Base-by-base conservation (phyloP, 2,113 vertebrate species). In the Cavia porcellus region DNA sequence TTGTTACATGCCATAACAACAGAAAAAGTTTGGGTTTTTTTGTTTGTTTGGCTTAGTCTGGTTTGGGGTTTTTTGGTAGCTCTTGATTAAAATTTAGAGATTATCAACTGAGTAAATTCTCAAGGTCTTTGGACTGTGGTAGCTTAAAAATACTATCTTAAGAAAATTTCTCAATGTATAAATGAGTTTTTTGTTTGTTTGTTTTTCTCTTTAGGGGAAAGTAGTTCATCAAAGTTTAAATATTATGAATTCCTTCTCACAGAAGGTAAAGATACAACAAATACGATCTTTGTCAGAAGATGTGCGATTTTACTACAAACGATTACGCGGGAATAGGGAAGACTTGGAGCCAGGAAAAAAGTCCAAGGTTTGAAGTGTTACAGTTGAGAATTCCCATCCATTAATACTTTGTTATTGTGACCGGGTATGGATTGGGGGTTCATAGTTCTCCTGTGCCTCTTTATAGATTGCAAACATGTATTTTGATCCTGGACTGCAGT, bases 381-480 rank as follows among this genome's bases (percentile, higher is more conserved):
- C 77, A 28, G 81, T 79, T 97, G 87, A 68, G 62, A 74, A 64
- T 30, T 82, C 86, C 77, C 74, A 1, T 47, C 2, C 1, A 0
- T 95, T 72, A 8, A n/a, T 80, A 70, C n/a, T 38, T 88, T 95
- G 93, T 87, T 96, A 1, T 57, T n/a, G 0, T 96, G 11, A 11
- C 80, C 14, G 59, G 42, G 88, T 86, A 11, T 85, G 12, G 14
- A 38, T 19, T 57, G n/a, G 45, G 52, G 66, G 59, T 94, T 98
- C 89, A 80, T 59, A 24, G 42, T 14, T 89, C 70, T 97, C 91
- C 95, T 96, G 20, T 9, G 17, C 97, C 50, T 98, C 75, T 98
- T 98, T 98, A 25, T 98, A 99, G 99, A 99, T 99, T 95, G 99
- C 99, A 98, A 99, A 99, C 99, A 99, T 99, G 99, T 99, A 99